Evolutionary conservation across 37 sponge, comb jelly and placozoan genomes (phyloP).

Genomic region (Aplysina aerophoba): DNA sequence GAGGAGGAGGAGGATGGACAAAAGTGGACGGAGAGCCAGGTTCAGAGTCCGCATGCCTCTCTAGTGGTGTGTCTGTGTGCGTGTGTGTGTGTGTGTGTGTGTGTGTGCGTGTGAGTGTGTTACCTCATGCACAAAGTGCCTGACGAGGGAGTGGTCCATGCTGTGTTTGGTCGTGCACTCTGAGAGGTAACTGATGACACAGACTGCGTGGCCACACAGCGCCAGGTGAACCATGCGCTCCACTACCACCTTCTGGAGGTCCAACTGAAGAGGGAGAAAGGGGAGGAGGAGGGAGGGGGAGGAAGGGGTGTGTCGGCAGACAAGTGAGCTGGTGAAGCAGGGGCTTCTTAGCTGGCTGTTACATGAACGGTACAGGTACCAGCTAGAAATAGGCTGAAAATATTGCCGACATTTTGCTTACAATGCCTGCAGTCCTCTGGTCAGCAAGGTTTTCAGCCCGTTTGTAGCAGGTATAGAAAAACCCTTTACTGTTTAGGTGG

Average conservation of each 20-base stretch:
- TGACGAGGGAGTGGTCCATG: constrained; percentile 82
- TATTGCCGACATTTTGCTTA: too few relatives aligned
- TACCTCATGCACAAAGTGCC: constrained; percentile 90
- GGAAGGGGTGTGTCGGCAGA: too few relatives aligned
- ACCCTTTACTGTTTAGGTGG: too few relatives aligned
- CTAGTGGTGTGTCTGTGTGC: background rate
- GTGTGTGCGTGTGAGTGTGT: background rate
- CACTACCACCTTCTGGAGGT: constrained; percentile 72
- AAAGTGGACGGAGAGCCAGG: constrained; percentile 43
- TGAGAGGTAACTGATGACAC: constrained; percentile 7
- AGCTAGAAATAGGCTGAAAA: too few relatives aligned
- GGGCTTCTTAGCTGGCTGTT: too few relatives aligned
- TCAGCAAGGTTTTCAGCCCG: too few relatives aligned
- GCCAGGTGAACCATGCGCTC: constrained; percentile 84
- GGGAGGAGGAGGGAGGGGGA: too few relatives aligned
- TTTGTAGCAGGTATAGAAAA: too few relatives aligned
- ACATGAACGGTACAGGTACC: too few relatives aligned
- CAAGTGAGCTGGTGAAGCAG: too few relatives aligned
- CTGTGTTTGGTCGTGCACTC: constrained; percentile 60
- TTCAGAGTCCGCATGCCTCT: constrained; percentile 57
- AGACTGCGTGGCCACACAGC: constrained; percentile 81
- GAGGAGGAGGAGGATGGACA: too few relatives aligned
- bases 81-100: background rate
- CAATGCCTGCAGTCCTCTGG: too few relatives aligned
- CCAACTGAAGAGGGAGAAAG: constrained; percentile 40